Conservation (phyloP, 1,140 invertebrate species). For the Oreohelix idahoensis region DNA sequence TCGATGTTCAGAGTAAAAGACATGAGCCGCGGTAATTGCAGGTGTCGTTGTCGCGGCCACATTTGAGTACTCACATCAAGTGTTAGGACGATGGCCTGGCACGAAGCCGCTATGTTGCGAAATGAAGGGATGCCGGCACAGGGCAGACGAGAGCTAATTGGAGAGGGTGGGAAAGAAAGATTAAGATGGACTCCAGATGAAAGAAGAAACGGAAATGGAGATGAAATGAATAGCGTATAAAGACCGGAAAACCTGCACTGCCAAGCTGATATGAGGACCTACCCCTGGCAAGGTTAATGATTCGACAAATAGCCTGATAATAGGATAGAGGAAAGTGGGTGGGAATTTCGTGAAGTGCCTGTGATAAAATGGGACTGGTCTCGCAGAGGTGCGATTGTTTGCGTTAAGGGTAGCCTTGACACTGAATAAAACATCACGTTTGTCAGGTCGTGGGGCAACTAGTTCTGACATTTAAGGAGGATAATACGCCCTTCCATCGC, state of each 20-base stretch:
- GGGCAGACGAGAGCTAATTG: background rate
- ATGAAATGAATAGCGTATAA: background rate
- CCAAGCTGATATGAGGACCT: background rate
- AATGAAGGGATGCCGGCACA: background rate
- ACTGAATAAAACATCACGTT: background rate
- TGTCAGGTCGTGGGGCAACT: background rate
- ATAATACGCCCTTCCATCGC: too few species aligned
- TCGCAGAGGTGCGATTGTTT: background rate
- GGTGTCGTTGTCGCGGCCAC: slow-evolving; percentile 13
- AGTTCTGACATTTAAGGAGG: background rate
- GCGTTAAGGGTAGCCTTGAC: background rate
- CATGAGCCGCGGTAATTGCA: background rate
- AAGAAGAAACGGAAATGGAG: background rate
- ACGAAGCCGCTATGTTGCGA: too few species aligned
- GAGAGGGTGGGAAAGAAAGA: slow-evolving; percentile 6
- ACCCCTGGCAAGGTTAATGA: background rate
- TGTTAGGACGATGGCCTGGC: background rate
- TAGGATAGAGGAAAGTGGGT: background rate
- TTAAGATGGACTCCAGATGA: background rate
- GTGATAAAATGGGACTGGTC: background rate
- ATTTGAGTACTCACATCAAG: background rate
- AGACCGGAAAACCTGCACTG: background rate
- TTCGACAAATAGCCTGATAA: background rate
- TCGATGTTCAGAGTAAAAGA: background rate
- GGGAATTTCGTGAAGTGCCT: slow-evolving; percentile 7